Evolutionary conservation across 2,797 vertebrate species (phyloP).

Genomic region (Syngnathus acus): DNA sequence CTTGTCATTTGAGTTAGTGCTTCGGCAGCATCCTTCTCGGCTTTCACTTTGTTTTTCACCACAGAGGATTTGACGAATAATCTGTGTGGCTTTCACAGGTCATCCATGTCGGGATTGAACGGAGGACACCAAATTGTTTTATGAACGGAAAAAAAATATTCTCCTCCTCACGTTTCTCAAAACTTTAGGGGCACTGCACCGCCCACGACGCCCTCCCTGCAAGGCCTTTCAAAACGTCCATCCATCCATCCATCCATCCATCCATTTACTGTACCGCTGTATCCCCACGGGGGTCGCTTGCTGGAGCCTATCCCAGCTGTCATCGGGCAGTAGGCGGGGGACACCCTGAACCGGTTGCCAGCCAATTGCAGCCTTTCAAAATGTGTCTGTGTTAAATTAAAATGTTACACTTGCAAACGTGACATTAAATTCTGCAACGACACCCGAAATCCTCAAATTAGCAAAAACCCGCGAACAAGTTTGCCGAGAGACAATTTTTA

Average conservation of each 20-base stretch:
- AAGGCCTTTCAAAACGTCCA: background rate
- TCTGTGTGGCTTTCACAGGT: background rate
- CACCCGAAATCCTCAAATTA: background rate
- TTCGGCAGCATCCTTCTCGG: background rate
- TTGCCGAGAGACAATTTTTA: background rate
- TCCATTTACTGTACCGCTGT: too few species aligned
- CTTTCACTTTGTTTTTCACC: too few species aligned
- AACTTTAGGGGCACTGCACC: background rate
- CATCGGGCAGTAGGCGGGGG: too few species aligned
- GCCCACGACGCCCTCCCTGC: background rate
- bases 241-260: too few species aligned
- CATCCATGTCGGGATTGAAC: background rate
- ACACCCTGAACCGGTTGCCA: too few species aligned
- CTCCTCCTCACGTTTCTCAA: background rate
- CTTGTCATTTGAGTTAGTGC: background rate
- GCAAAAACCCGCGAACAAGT: background rate
- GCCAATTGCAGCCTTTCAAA: slow-evolving; percentile 1
- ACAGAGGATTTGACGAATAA: background rate
- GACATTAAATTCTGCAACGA: background rate
- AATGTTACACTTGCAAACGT: background rate
- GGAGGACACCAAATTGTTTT: background rate
- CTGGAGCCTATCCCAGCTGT: too few species aligned
- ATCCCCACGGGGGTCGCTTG: too few species aligned
- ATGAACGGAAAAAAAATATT: background rate
- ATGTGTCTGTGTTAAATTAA: background rate